Evolutionary conservation across 2,797 vertebrate genomes (phyloP).

Genomic region (Orientallactaga sibirica): DNA sequence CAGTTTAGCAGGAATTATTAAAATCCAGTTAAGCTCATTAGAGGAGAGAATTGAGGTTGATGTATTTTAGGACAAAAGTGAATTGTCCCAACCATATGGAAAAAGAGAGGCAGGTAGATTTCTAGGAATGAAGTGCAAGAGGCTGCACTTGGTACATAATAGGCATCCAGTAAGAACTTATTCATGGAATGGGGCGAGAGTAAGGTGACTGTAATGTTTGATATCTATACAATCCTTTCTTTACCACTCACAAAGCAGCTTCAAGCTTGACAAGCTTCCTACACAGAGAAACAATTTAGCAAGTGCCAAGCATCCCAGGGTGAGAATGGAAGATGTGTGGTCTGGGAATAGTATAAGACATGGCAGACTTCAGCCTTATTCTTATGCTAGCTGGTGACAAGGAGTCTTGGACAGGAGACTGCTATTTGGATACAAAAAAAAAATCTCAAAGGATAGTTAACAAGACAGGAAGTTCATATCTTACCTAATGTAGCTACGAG

Average conservation of each 20-base stretch:
- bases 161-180: slow-evolving; percentile 35
- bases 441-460: slow-evolving; percentile 10
- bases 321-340: slow-evolving; percentile 36
- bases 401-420: neutral
- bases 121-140: slow-evolving; percentile 60
- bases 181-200: slow-evolving; percentile 38
- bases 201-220: slow-evolving; percentile 47
- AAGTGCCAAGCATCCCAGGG: slow-evolving; percentile 17
- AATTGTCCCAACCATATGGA: slow-evolving; percentile 34
- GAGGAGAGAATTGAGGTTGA: slow-evolving; percentile 67
- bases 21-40: slow-evolving; percentile 77
- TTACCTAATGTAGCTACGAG: slow-evolving; percentile 10
- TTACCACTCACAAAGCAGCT: neutral
- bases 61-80: slow-evolving; percentile 53
- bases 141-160: neutral
- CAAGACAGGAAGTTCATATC: neutral
- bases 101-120: slow-evolving; percentile 50
- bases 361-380: neutral
- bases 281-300: slow-evolving; percentile 23
- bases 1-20: slow-evolving; percentile 77
- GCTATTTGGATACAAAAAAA: slow-evolving; percentile 52
- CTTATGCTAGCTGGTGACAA: slow-evolving; percentile 3
- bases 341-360: slow-evolving; percentile 22
- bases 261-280: slow-evolving; percentile 40
- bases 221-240: neutral